phyloP scores from a whole-genome alignment of 2,113 vertebrate species.

The Glareola pratincola region DNA sequence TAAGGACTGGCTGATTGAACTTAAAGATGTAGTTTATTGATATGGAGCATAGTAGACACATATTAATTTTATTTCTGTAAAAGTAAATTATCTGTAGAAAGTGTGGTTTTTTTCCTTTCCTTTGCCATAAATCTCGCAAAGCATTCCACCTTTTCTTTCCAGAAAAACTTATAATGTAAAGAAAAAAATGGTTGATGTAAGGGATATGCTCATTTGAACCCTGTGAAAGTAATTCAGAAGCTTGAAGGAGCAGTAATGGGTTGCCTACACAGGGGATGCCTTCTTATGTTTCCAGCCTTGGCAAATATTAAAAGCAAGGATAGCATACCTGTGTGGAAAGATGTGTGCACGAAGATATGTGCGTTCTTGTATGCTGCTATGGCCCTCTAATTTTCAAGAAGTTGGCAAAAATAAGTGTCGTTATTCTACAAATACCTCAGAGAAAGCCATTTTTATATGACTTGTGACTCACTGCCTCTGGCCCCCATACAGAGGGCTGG shows the following conservation, averaged over 20 bases:
- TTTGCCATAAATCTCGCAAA: neutral
- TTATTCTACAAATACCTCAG: neutral
- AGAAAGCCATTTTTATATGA: neutral
- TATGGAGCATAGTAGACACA: neutral
- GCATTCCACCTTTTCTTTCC: neutral
- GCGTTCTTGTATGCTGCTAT: neutral
- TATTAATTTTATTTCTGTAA: neutral
- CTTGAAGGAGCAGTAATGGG: neutral
- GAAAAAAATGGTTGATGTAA: neutral
- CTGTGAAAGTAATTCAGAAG: neutral
- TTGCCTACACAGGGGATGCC: neutral
- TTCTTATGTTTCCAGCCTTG: neutral
- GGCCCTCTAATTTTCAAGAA: neutral
- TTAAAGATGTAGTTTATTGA: neutral
- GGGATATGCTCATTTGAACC: neutral
- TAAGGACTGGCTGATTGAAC: neutral
- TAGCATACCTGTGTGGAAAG: neutral
- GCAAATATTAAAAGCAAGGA: neutral
- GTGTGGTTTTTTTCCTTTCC: neutral
- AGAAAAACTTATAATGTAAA: neutral
- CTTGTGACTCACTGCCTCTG: neutral
- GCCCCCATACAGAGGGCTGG: neutral
- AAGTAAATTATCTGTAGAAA: neutral
- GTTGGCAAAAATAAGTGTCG: neutral
- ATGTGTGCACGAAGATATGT: neutral